Base-by-base conservation (phyloP, 2,888 invertebrate species). In the Julus scanicus region DNA sequence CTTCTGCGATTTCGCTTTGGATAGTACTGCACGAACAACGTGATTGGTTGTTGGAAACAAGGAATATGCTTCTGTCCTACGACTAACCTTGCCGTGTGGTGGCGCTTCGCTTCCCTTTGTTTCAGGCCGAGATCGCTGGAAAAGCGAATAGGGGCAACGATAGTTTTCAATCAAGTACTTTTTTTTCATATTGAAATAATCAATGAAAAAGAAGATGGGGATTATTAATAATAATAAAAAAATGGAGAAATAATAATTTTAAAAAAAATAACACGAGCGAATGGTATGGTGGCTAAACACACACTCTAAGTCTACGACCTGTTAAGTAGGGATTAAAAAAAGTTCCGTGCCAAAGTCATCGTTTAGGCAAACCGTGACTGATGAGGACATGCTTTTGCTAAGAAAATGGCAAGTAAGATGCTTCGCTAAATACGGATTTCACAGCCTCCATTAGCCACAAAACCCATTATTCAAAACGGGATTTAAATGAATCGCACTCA, bases 21-120 rank as follows among this genome's bases (percentile, higher is more conserved):
- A 44, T 44, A 44, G 44, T 44, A 44, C 3, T 44, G 44, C 44
- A 44, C 6, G 3, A 5, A 6, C 3, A 44, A 5, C n/a, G 20
- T n/a, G n/a, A n/a, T n/a, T n/a, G n/a, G n/a, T n/a, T n/a, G n/a
- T n/a, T n/a, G n/a, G n/a, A n/a, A n/a, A n/a, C n/a, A n/a, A n/a
- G n/a, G n/a, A n/a, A n/a, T n/a, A n/a, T n/a, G n/a, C n/a, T n/a
- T n/a, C n/a, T 71, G n/a, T 71, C 71, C 71, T 20, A 71, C 20
- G 71, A 71, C 71, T 71, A 71, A 71, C 71, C 71, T 71, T 71
- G 71, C 71, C 71, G 71, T 71, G 71, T 71, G 71, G 71, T 71
- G 71, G 71, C 71, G 71, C 71, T 71, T 71, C 71, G n/a, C 20
- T 71, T 71, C 71, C 71, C 20, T 71, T 71, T 71, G 71, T 71